phyloP scores from a whole-genome alignment of 1,140 invertebrate genomes.

The Sycophila sp. region DNA sequence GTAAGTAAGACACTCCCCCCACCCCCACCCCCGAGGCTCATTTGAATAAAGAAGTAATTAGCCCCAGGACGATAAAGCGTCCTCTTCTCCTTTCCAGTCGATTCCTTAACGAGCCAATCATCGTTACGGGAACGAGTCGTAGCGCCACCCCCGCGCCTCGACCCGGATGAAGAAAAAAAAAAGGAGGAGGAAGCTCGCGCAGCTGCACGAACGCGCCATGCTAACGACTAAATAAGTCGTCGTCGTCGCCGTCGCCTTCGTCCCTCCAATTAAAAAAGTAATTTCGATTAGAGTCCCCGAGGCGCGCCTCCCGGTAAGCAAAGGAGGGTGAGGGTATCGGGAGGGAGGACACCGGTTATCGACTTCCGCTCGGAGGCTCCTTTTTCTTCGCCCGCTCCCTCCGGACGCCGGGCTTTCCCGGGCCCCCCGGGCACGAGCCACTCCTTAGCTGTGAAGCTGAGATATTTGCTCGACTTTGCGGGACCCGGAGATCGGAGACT shows the following conservation, averaged over 20 bases:
- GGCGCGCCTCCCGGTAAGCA: background rate
- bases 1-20: too few relatives aligned
- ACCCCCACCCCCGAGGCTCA: background rate
- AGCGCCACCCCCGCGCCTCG: background rate
- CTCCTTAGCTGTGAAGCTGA: background rate
- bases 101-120: conserved; percentile 35
- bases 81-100: conserved; percentile 9
- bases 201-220: background rate
- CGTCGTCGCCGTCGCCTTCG: too few relatives aligned
- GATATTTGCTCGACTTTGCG: conserved; percentile 16
- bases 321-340: background rate
- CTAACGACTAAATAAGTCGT: conserved; percentile 60
- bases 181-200: too few relatives aligned
- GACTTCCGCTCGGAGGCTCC: conserved; percentile 13
- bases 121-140: background rate
- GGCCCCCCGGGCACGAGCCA: background rate
- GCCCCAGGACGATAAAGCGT: conserved; percentile 10
- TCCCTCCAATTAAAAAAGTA: conserved; percentile 61
- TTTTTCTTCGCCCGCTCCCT: background rate
- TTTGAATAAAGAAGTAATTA: conserved; percentile 23
- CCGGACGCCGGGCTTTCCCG: background rate
- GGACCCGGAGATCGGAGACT: background rate
- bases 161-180: conserved; percentile 5
- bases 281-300: conserved; percentile 59
- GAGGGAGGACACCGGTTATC: conserved; percentile 26